Percentiles rank a stretch among this genome's conserved stretches.
phyloP scores from a whole-genome alignment of 2,797 vertebrate genomes.

The Novumbra hubbsi region DNA sequence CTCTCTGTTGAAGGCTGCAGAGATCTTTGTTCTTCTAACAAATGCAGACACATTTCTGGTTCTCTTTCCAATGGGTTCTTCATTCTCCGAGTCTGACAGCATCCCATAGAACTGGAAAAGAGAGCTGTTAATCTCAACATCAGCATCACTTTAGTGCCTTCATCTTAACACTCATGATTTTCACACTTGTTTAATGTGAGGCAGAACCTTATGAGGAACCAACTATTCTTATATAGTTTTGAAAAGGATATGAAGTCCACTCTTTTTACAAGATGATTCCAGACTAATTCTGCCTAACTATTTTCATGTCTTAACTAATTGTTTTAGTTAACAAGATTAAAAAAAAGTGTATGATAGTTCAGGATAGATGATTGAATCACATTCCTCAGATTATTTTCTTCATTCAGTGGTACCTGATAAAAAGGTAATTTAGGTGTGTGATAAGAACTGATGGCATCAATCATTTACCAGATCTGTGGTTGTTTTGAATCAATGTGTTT shows the following conservation, averaged over 20 bases:
- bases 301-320: background rate
- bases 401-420: conserved; percentile 45
- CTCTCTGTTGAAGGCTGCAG: conserved; percentile 76
- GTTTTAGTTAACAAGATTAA: background rate
- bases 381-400: conserved; percentile 61
- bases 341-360: conserved; percentile 53
- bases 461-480: background rate
- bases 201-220: too few species aligned
- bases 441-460: background rate
- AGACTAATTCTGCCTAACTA: too few species aligned
- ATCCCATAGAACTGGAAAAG: conserved; percentile 74
- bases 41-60: conserved; percentile 85
- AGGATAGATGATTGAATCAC: conserved; percentile 35
- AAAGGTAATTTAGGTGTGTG: conserved; percentile 3
- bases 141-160: background rate
- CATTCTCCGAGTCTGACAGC: conserved; percentile 94
- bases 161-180: too few species aligned
- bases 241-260: too few species aligned
- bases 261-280: too few species aligned
- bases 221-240: too few species aligned
- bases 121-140: background rate
- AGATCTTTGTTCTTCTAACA: conserved; percentile 81
- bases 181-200: too few species aligned
- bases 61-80: conserved; percentile 85
- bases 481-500: background rate